Evolutionary conservation across 2,797 vertebrate genomes (phyloP).

Genomic region (Diplodus puntazzo): DNA sequence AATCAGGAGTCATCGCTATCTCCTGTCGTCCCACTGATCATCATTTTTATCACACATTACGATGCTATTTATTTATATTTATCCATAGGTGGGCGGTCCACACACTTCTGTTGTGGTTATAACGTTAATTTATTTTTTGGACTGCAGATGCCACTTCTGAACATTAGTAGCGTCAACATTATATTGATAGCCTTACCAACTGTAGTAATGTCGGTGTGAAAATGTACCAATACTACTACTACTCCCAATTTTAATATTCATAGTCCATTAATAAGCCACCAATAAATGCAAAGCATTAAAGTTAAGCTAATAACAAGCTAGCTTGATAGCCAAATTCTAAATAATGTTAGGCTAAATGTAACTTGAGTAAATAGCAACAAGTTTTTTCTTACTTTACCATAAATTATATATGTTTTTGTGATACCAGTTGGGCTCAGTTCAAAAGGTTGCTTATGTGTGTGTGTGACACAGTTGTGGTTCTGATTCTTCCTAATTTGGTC

Average conservation of each 20-base stretch:
- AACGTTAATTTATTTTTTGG: slow-evolving; percentile 46
- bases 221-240: neutral
- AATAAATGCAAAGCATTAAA: neutral
- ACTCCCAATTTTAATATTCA: neutral
- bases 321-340: neutral
- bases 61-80: slow-evolving; percentile 1
- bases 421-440: neutral
- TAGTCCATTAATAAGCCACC: neutral
- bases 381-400: neutral
- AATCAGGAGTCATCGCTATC: slow-evolving; percentile 44
- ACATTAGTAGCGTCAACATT: neutral
- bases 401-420: neutral
- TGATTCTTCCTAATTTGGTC: slow-evolving; percentile 3
- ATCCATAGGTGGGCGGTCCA: slow-evolving; percentile 57
- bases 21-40: neutral
- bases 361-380: neutral
- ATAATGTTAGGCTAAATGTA: neutral
- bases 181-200: neutral
- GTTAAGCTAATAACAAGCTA: neutral
- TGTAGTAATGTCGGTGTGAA: neutral
- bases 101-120: neutral
- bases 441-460: too few species aligned
- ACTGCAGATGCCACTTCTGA: slow-evolving; percentile 57
- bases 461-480: neutral
- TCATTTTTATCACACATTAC: neutral